Base-by-base conservation (phyloP, 1,140 invertebrate species). In the Drosophila watanabei region DNA sequence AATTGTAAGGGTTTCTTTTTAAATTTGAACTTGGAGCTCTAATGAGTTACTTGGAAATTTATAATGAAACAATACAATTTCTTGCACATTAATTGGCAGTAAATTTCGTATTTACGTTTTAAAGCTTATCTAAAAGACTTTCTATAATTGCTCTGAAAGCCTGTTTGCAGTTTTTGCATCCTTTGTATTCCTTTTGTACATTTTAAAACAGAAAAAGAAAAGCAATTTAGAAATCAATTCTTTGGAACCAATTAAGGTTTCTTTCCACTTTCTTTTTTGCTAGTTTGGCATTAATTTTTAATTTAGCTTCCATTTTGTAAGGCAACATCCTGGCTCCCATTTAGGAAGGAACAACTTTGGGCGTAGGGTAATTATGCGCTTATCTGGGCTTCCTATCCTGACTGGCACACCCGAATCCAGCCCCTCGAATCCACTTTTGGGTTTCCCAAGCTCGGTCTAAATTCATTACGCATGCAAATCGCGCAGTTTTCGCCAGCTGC, bases 391-490 rank as follows among this genome's bases (percentile, higher is more conserved):
- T 79, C 49, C 77, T 79, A 65, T 61, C 75, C 59, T 16, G 39
- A 41, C 35, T 46, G n/a, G 20, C 35, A 52, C 11, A 46, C 16
- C 18, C 35, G n/a, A n/a, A n/a, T 2, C 28, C 3, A 13, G 16
- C 7, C 41, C 63, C 45, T 6, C 10, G 6, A 13, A 2, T 18
- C 16, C 28, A 24, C 18, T 37, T 56, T 61, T 57, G 18, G 33
- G 30, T 56, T 39, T 20, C 18, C 39, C 28, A 46, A 37, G 45
- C 59, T 56, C 48, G 37, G 60, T 70, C 62, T 90, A 89, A 89
- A 85, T 81, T 85, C 73, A 88, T 88, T 88, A 81, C 28, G 75
- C 85, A 88, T 88, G 85, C 85, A 88, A 88, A 88, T 88, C 85
- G 84, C 76, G 61, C 73, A 72, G 58, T 75, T 88, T 61, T 84